Evolutionary conservation across 2,888 invertebrate genomes (phyloP).

Genomic region (Diplazon laetatorius): DNA sequence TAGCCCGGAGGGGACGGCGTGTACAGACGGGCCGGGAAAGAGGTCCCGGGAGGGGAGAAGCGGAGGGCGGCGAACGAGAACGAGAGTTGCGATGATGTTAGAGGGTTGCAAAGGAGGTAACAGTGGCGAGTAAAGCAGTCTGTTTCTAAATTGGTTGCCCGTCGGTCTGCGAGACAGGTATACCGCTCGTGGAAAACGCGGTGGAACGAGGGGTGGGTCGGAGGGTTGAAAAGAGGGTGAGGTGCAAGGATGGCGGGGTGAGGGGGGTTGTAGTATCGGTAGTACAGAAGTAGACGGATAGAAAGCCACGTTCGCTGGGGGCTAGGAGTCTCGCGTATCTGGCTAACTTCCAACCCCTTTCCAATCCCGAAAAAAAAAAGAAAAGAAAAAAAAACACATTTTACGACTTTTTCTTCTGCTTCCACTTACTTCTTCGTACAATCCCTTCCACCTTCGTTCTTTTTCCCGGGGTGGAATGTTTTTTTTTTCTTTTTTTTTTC

Average conservation of each 20-base stretch:
- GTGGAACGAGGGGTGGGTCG: neutral
- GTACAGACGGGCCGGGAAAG: neutral
- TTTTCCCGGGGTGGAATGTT: constrained; percentile 17
- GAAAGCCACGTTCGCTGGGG: constrained; percentile 40
- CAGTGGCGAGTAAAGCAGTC: constrained; percentile 58
- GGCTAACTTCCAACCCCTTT: constrained; percentile 60
- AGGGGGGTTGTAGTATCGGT: neutral
- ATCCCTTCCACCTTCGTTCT: constrained; percentile 21
- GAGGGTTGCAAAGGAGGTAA: constrained; percentile 8
- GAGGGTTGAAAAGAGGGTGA: neutral
- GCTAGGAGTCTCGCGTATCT: constrained; percentile 51
- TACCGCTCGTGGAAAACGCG: constrained; percentile 49
- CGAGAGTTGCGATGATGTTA: neutral
- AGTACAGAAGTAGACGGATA: neutral
- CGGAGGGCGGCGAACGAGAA: constrained; percentile 1
- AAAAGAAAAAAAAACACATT: no score
- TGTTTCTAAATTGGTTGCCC: constrained; percentile 64
- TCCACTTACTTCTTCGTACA: constrained; percentile 18
- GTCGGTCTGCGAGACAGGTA: constrained; percentile 62
- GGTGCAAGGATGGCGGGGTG: neutral
- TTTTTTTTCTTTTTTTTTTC: no score
- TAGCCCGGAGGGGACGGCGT: constrained; percentile 37
- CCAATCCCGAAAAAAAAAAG: constrained; percentile 57
- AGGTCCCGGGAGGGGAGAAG: neutral
- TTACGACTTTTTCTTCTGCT: constrained; percentile 57